Evolutionary conservation across 2,113 vertebrate genomes (phyloP).

Genomic region (Anser brachyrhynchus): DNA sequence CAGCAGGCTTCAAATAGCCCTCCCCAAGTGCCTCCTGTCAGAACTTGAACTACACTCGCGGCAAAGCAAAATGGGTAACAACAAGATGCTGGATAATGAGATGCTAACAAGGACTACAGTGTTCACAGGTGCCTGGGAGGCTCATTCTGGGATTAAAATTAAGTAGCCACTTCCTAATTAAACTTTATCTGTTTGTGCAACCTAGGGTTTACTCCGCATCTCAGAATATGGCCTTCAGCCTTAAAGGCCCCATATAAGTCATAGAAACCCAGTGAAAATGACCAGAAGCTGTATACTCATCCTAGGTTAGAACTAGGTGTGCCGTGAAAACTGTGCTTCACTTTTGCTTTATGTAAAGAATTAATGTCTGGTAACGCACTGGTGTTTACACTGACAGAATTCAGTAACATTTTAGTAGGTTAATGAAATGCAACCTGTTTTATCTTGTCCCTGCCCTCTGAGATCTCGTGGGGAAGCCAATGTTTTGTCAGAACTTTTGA

Average conservation of each 20-base stretch:
- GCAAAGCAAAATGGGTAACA: not conserved
- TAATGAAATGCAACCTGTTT: constrained; percentile 17
- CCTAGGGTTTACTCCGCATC: not conserved
- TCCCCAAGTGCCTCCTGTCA: not conserved
- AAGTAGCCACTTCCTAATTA: not conserved
- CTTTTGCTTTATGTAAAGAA: not conserved
- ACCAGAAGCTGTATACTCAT: not conserved
- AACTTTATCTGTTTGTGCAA: not conserved
- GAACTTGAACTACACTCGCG: not conserved
- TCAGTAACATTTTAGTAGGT: not conserved
- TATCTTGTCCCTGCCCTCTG: not conserved
- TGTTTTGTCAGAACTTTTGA: constrained; percentile 38
- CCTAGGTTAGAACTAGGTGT: not conserved
- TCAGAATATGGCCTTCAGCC: not conserved
- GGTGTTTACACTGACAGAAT: not conserved
- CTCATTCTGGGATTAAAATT: not conserved
- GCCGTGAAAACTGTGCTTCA: not conserved
- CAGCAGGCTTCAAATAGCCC: not conserved
- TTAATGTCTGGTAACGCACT: not conserved
- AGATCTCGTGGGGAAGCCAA: not conserved
- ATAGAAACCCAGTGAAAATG: not conserved
- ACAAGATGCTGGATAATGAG: constrained; percentile 14
- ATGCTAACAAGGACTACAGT: not conserved
- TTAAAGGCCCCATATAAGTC: not conserved
- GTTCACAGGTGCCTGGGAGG: not conserved